These are phyloP conservation scores for Aldabrachelys gigantea DNA, from an alignment of 2,113 vertebrate species.

Conservation along the genomic window DNA sequence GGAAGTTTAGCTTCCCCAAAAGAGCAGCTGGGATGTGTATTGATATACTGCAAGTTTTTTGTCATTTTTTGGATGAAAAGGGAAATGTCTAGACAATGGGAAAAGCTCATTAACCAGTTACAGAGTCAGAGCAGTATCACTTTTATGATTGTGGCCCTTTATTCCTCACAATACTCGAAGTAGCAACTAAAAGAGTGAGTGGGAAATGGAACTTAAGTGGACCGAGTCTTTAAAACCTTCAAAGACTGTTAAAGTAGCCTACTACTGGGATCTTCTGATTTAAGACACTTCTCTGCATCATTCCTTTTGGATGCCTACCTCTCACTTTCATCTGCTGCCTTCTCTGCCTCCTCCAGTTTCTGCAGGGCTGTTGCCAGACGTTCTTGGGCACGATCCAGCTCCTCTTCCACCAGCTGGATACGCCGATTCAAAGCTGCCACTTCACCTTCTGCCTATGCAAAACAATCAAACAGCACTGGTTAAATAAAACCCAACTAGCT, in stretches of 20 bases:
- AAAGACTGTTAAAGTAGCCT: not conserved
- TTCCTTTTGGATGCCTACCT: conserved; percentile 76
- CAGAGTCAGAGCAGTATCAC: not conserved
- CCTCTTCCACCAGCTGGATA: conserved; percentile 98
- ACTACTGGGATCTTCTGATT: not conserved
- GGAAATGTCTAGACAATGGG: not conserved
- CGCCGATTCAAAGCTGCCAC: conserved; percentile 94
- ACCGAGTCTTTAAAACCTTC: not conserved
- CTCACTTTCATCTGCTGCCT: conserved; percentile 94
- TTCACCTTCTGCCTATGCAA: conserved; percentile 89
- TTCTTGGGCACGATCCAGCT: conserved; percentile 95
- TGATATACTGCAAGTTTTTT: not conserved
- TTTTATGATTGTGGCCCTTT: not conserved
- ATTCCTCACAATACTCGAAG: not conserved
- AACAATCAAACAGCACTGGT: rapidly evolving
- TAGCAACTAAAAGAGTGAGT: not conserved
- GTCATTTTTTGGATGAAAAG: not conserved
- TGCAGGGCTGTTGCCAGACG: conserved; percentile 93
- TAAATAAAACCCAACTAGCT: rapidly evolving
- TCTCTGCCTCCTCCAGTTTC: conserved; percentile 97
- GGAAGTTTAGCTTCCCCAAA: not conserved
- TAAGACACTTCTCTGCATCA: not conserved
- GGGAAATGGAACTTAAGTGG: not conserved
- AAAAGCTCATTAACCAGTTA: not conserved
- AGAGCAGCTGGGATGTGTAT: not conserved